Base-by-base conservation (phyloP, 2,888 invertebrate genomes). In the Achlya flavicornis region DNA sequence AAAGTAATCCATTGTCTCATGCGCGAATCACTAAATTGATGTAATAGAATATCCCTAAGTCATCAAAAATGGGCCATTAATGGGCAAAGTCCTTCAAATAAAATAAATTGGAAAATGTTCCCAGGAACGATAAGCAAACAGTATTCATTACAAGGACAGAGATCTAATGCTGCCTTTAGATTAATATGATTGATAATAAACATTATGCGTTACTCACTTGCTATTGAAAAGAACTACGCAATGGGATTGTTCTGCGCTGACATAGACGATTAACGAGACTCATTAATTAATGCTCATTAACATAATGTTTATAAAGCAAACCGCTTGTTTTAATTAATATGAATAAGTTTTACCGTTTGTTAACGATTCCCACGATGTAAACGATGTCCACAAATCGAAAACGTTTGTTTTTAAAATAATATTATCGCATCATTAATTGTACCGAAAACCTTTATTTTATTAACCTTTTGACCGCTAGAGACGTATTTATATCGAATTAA, bases 181-280 rank as follows among this genome's bases (percentile, higher is more conserved):
- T 83, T 71, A 79, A 77, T 73, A 72, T 66, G 67, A 71, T 66
- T 72, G 83, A 85, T 83, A 83, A 79, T 71, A 78, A 77, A 76
- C 77, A 78, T 76, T 75, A 80, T 82, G 76, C 83, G 79, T 78
- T 76, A 77, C 78, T 73, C 74, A 79, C 74, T 74, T 76, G 70
- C 72, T 77, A 80, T 80, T 82, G 75, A 75, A 71, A 72, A 64
- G 53, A 53, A 61, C 68, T 66, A 66, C 63, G 61, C 64, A 69
- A 71, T 73, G 73, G 76, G 64, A 77, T 79, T 73, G 73, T 73
- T 79, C 77, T 81, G 74, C 64, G 66, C 65, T 71, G 76, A 74
- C 19, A 46, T 77, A 79, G 73, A 71, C 73, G 71, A 74, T 38
- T 41, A 75, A 77, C 72, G 53, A 41, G 3, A 41, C 41, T 12